Conservation (phyloP, 2,888 invertebrate genomes). For the Brachypalpus laphriformis region DNA sequence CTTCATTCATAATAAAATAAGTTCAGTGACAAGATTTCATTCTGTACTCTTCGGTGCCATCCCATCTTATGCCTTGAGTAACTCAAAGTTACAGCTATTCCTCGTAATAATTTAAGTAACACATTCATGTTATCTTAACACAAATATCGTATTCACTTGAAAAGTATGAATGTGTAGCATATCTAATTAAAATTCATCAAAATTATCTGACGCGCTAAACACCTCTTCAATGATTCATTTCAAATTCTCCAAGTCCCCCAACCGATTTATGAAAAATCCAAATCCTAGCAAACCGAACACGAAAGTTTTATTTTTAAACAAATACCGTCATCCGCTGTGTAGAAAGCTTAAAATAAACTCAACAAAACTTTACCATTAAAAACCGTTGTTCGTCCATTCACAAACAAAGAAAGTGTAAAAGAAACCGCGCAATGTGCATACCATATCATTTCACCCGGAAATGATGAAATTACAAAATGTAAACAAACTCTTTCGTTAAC, state of each 20-base stretch:
- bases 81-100: too few species aligned
- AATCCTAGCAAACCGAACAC: neutral
- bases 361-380: neutral
- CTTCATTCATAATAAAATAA: too few species aligned
- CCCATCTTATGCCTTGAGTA: too few species aligned
- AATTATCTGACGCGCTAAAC: neutral
- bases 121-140: too few species aligned
- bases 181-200: neutral
- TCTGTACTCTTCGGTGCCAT: too few species aligned
- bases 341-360: neutral
- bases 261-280: neutral
- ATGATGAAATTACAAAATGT: constrained; percentile 32
- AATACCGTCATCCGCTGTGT: neutral
- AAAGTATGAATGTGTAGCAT: neutral
- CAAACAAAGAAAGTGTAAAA: constrained; percentile 13
- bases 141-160: too few species aligned
- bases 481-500: constrained; percentile 38
- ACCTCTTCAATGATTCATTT: neutral
- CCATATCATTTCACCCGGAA: constrained; percentile 41
- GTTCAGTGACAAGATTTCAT: too few species aligned
- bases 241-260: neutral
- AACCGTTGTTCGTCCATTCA: neutral
- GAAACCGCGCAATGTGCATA: neutral
- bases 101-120: too few species aligned
- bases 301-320: neutral